A percentile compares a stretch with the other conserved stretches of the same genome.
Evolutionary conservation across 2,113 vertebrate genomes (phyloP).

Genomic region (Lipophrys pholis): DNA sequence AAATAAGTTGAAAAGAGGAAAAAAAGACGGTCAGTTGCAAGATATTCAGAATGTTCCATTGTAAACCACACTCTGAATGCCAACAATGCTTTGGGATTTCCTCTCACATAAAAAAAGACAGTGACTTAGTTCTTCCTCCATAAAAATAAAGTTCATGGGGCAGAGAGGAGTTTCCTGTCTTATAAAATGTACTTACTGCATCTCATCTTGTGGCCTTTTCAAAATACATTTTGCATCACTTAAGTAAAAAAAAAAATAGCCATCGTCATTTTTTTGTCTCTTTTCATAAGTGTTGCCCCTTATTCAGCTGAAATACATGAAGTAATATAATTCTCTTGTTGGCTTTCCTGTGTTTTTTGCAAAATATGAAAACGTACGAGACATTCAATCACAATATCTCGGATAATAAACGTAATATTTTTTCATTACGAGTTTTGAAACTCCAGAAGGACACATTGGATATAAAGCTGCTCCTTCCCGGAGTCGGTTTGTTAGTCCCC

Average conservation of each 20-base stretch:
- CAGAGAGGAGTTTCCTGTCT: constrained; percentile 9
- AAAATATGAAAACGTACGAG: not conserved
- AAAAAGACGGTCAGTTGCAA: constrained; percentile 10
- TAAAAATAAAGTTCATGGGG: constrained; percentile 5
- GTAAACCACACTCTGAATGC: not conserved
- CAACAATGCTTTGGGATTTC: not conserved
- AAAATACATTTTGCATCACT: constrained; percentile 25
- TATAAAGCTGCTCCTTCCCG: not conserved
- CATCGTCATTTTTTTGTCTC: constrained; percentile 11
- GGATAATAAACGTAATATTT: constrained; percentile 3
- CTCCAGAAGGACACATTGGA: constrained; percentile 13
- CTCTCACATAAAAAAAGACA: not conserved
- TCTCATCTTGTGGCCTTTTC: constrained; percentile 22
- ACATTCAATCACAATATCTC: not conserved
- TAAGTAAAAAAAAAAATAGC: constrained; percentile 11
- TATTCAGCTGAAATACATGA: constrained; percentile 1
- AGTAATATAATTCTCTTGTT: not conserved
- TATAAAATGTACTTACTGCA: constrained; percentile 2
- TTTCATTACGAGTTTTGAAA: not conserved
- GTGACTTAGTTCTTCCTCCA: not conserved
- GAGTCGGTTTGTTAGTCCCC: not conserved
- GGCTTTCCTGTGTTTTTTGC: not conserved
- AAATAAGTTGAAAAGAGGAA: too few species aligned
- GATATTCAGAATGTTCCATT: not conserved
- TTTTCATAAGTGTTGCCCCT: not conserved